A percentile compares a stretch with the other conserved stretches of the same genome.
phyloP scores from a whole-genome alignment of 2,888 invertebrate species.

The Corythucha ciliata region DNA sequence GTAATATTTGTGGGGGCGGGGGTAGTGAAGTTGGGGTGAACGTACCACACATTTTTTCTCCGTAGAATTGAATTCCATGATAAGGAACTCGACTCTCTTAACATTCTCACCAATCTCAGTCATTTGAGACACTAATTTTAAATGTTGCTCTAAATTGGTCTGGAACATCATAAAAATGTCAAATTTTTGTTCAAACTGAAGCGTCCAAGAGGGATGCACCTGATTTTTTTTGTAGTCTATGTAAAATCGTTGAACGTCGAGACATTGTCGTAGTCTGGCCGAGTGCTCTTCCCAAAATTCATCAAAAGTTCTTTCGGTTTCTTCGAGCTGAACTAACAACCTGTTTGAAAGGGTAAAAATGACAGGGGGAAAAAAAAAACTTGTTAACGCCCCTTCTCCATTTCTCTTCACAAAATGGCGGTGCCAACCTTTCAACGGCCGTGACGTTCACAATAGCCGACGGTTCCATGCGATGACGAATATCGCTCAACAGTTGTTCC shows the following conservation, averaged over 20 bases:
- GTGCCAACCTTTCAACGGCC: constrained; percentile 72
- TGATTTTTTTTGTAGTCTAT: constrained; percentile 88
- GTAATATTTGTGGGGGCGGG: neutral
- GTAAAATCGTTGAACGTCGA: constrained; percentile 86
- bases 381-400: neutral
- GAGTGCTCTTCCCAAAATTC: constrained; percentile 91
- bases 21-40: neutral
- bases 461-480: constrained; percentile 44
- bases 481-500: constrained; percentile 68
- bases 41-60: constrained; percentile 59
- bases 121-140: constrained; percentile 72
- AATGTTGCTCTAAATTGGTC: constrained; percentile 66
- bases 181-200: constrained; percentile 64
- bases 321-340: constrained; percentile 82
- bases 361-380: neutral
- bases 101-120: constrained; percentile 85
- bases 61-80: constrained; percentile 67
- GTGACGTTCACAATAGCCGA: constrained; percentile 69
- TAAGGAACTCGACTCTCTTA: constrained; percentile 63
- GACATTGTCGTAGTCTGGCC: constrained; percentile 76
- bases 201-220: constrained; percentile 66
- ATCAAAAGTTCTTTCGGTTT: constrained; percentile 88
- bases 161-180: constrained; percentile 82
- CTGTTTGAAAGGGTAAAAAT: constrained; percentile 44
- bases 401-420: neutral